Percentiles rank a stretch among this genome's conserved stretches.
These are phyloP conservation scores for Aporrectodea caliginosa DNA, from an alignment of 1,140 invertebrate genomes.

Conservation along the genomic window DNA sequence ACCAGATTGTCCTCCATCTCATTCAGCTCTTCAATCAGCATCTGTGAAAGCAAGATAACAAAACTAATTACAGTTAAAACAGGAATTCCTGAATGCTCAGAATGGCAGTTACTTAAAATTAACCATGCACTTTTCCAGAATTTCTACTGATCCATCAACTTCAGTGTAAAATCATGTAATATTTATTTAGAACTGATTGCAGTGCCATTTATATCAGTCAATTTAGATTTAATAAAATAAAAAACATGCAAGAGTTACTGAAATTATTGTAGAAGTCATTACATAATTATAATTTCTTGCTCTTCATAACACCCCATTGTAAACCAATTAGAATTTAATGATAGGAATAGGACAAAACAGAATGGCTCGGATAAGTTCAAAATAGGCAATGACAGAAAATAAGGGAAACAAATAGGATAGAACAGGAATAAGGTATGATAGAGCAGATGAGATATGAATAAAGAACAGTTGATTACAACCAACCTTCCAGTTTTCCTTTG, in stretches of 20 bases:
- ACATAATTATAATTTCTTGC: too few relatives aligned
- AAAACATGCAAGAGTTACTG: too few relatives aligned
- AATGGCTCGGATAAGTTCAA: background rate
- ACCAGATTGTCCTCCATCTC: background rate
- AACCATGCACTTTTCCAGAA: background rate
- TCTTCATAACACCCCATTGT: background rate
- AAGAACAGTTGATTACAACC: background rate
- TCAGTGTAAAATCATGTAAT: background rate
- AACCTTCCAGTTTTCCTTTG: conserved; percentile 58
- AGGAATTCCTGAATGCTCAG: too few relatives aligned
- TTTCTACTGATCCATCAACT: background rate
- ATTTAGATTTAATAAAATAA: too few relatives aligned
- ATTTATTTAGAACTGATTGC: background rate
- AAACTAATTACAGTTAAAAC: too few relatives aligned
- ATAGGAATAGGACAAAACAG: background rate
- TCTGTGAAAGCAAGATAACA: too few relatives aligned
- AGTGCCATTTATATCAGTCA: background rate
- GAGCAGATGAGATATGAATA: background rate
- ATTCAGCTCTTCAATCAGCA: background rate
- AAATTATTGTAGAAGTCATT: too few relatives aligned
- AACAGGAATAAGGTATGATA: background rate
- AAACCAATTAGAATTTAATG: background rate
- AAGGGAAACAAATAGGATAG: background rate
- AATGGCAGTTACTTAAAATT: background rate
- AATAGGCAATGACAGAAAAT: background rate